These are phyloP conservation scores for Macropodus opercularis DNA, from an alignment of 2,797 vertebrate species.

Conservation along the genomic window DNA sequence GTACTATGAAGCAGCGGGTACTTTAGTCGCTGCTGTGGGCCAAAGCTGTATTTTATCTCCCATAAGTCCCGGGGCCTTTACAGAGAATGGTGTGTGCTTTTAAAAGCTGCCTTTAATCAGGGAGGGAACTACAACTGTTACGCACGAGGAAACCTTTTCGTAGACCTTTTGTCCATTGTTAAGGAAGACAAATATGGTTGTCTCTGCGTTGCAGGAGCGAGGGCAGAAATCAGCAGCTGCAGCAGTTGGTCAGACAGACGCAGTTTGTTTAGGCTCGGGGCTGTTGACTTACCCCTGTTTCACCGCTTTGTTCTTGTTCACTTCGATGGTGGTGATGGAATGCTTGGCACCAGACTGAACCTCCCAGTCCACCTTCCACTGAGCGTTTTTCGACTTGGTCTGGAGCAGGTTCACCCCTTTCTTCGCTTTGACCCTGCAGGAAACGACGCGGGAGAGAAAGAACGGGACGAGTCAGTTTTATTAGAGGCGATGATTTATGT, in stretches of 20 bases:
- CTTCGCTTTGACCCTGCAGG: slow-evolving; percentile 95
- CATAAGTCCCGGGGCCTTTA: slow-evolving; percentile 3
- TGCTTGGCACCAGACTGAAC: slow-evolving; percentile 94
- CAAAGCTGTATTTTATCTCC: slow-evolving; percentile 28
- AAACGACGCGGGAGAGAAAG: slow-evolving; percentile 17
- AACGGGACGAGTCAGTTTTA: slow-evolving; percentile 49
- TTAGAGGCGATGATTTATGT: slow-evolving; percentile 63
- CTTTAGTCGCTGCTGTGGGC: slow-evolving; percentile 26
- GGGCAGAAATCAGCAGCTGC: slow-evolving; percentile 35
- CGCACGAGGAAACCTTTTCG: slow-evolving; percentile 14
- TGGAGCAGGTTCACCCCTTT: slow-evolving; percentile 95
- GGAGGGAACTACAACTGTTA: slow-evolving; percentile 15
- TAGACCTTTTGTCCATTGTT: slow-evolving; percentile 18
- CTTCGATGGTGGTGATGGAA: slow-evolving; percentile 93
- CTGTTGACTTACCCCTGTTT: slow-evolving; percentile 83
- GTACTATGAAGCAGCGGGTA: slow-evolving; percentile 20
- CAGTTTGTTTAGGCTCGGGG: slow-evolving; percentile 36
- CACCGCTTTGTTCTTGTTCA: slow-evolving; percentile 83
- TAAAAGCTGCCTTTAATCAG: slow-evolving; percentile 43
- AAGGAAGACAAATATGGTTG: slow-evolving; percentile 23
- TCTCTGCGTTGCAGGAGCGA: not conserved
- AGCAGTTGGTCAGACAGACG: slow-evolving; percentile 22
- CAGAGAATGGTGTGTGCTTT: slow-evolving; percentile 9
- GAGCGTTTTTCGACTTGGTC: slow-evolving; percentile 88
- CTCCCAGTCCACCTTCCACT: slow-evolving; percentile 94